Evolutionary conservation across 2,113 vertebrate genomes (phyloP).

Genomic region (Sphyrna mokarran): DNA sequence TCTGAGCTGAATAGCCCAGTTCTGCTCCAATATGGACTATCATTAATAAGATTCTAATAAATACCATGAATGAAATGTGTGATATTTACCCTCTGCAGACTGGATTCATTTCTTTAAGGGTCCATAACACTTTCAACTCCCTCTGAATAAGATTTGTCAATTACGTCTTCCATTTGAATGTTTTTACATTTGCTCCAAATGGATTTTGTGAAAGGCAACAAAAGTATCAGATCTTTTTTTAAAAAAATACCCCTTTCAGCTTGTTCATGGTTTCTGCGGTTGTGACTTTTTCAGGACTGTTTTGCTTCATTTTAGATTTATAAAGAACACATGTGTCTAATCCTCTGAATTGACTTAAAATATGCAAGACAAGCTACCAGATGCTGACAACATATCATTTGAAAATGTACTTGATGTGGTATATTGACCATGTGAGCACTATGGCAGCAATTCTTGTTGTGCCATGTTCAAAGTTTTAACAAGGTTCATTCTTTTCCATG

Average conservation of each 20-base stretch:
- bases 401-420: constrained; percentile 21
- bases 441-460: not conserved
- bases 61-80: not conserved
- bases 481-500: not conserved
- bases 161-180: not conserved
- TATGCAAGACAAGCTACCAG: constrained; percentile 31
- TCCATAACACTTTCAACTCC: constrained; percentile 14
- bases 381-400: constrained; percentile 24
- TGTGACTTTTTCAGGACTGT: not conserved
- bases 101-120: not conserved
- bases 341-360: constrained; percentile 25
- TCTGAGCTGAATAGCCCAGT: too few species aligned
- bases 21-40: too few species aligned
- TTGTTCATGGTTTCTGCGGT: constrained; percentile 22
- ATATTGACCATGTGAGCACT: constrained; percentile 4
- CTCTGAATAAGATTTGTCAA: not conserved
- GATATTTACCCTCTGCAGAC: not conserved
- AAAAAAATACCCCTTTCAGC: not conserved
- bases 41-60: not conserved
- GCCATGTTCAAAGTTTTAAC: constrained; percentile 4
- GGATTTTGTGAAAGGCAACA: constrained; percentile 8
- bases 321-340: constrained; percentile 27
- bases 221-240: constrained; percentile 16
- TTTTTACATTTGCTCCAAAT: not conserved
- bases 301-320: constrained; percentile 26